phyloP scores from a whole-genome alignment of 2,113 vertebrate genomes.

The Onychostoma macrolepis region DNA sequence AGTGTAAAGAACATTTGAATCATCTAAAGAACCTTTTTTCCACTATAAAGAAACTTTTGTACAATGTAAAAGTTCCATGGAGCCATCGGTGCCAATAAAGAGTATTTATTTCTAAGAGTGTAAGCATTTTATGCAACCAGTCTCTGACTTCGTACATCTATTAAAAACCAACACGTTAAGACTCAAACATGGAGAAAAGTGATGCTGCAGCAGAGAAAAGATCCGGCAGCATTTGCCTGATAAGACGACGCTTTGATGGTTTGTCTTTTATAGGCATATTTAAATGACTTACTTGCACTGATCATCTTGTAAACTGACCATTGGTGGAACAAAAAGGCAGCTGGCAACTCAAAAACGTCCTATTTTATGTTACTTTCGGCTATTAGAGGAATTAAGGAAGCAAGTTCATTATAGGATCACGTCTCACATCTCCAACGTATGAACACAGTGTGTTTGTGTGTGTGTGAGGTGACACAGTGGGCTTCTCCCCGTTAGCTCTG shows the following conservation, averaged over 20 bases:
- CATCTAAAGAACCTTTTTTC: too few species aligned
- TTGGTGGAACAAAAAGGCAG: neutral
- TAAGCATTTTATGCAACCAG: neutral
- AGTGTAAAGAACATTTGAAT: too few species aligned
- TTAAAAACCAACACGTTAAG: neutral
- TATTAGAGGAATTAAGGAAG: constrained; percentile 47
- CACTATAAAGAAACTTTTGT: too few species aligned
- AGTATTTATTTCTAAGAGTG: too few species aligned
- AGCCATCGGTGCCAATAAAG: too few species aligned
- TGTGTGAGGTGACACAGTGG: neutral
- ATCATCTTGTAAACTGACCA: neutral
- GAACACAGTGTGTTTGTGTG: neutral
- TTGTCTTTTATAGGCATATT: constrained; percentile 6
- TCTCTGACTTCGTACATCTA: neutral
- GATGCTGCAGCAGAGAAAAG: too few species aligned
- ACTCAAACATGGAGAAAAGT: neutral
- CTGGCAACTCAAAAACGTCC: constrained; percentile 3
- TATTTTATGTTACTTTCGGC: neutral
- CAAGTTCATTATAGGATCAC: constrained; percentile 9
- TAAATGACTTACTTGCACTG: neutral
- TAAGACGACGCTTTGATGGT: neutral
- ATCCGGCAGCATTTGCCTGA: neutral
- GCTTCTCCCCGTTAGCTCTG: neutral
- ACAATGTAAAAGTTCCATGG: too few species aligned
- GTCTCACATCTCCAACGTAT: neutral